Percentiles rank a stretch among this genome's conserved stretches.
Evolutionary conservation across 2,797 vertebrate genomes (phyloP).

Genomic region (Hephaestus fuliginosus): DNA sequence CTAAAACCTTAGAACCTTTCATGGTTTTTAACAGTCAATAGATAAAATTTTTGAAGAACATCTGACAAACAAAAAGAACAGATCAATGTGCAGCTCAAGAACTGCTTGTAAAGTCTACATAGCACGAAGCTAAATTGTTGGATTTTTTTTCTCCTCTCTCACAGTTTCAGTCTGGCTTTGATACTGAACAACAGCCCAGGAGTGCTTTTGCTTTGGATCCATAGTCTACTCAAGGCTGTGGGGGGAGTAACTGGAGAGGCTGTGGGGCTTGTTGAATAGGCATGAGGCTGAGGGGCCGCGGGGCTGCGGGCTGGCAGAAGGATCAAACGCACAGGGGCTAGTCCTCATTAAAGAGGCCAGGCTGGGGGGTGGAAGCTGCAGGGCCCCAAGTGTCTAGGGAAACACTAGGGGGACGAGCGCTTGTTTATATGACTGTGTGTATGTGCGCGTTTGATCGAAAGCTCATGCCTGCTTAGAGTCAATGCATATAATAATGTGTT

Average conservation of each 20-base stretch:
- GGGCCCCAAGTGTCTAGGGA: conserved; percentile 73
- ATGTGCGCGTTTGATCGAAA: conserved; percentile 55
- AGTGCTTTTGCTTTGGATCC: conserved; percentile 75
- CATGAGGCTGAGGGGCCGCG: conserved; percentile 77
- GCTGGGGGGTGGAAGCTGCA: conserved; percentile 61
- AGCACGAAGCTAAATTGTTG: conserved; percentile 46
- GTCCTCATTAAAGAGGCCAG: conserved; percentile 83
- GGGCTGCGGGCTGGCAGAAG: conserved; percentile 73
- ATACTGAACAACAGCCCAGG: conserved; percentile 73
- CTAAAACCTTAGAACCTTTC: conserved; percentile 44
- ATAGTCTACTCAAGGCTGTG: conserved; percentile 71
- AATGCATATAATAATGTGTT: conserved; percentile 54
- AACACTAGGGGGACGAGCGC: conserved; percentile 44
- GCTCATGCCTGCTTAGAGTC: conserved; percentile 54
- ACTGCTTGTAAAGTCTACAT: conserved; percentile 42
- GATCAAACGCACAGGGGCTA: conserved; percentile 82
- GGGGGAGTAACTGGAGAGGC: conserved; percentile 65
- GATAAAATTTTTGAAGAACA: conserved; percentile 48
- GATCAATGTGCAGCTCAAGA: conserved; percentile 46
- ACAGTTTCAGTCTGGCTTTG: conserved; percentile 71
- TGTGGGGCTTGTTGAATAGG: conserved; percentile 78
- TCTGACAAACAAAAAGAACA: conserved; percentile 47
- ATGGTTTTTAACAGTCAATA: conserved; percentile 51
- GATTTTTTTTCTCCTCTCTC: conserved; percentile 17
- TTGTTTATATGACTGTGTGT: conserved; percentile 62